phyloP scores from a whole-genome alignment of 2,888 invertebrate species.

The Taphrorychus bicolor region DNA sequence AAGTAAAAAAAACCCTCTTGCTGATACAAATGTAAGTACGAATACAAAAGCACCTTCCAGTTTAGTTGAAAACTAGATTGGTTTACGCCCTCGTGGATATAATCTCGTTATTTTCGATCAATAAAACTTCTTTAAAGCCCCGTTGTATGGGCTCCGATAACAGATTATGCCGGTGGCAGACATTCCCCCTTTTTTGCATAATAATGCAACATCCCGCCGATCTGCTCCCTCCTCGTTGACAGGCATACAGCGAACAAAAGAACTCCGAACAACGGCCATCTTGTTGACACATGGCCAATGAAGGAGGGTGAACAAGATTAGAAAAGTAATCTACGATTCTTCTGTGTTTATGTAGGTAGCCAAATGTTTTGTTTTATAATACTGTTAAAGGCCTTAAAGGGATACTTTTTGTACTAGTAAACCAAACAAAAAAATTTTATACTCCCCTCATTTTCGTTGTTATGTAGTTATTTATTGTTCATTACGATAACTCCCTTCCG shows the following conservation, averaged over 20 bases:
- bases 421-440: too few relatives aligned
- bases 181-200: constrained; percentile 34
- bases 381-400: background rate
- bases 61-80: background rate
- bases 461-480: too few relatives aligned
- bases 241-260: constrained; percentile 29
- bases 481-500: too few relatives aligned
- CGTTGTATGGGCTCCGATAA: constrained; percentile 27
- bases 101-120: constrained; percentile 35
- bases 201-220: constrained; percentile 26
- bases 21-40: too few relatives aligned
- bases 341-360: too few relatives aligned
- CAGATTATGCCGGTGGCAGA: constrained; percentile 33
- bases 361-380: background rate
- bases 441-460: too few relatives aligned
- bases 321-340: background rate
- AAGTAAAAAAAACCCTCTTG: too few relatives aligned
- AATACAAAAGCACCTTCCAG: too few relatives aligned
- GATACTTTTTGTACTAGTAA: too few relatives aligned
- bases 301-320: constrained; percentile 2
- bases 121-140: constrained; percentile 33
- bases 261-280: constrained; percentile 34
- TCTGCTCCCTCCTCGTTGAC: constrained; percentile 31
- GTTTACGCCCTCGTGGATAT: constrained; percentile 24
- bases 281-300: constrained; percentile 39